phyloP scores from a whole-genome alignment of 2,797 vertebrate genomes.

The Basileuterus tristriatus region DNA sequence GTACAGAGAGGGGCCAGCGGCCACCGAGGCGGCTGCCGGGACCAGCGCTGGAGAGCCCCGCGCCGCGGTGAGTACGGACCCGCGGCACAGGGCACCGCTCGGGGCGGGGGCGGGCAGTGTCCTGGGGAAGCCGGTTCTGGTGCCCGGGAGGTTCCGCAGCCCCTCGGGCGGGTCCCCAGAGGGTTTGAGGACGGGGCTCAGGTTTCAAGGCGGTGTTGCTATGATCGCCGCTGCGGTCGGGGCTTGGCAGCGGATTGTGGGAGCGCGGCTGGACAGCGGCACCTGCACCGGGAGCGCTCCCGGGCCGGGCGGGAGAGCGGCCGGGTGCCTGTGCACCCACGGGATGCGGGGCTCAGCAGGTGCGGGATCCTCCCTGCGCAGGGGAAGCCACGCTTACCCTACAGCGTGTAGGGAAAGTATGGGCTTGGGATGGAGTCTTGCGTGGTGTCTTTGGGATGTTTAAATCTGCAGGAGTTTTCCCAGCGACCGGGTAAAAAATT shows the following conservation, averaged over 20 bases:
- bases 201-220: neutral
- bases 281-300: neutral
- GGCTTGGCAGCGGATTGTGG: neutral
- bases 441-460: neutral
- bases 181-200: neutral
- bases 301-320: neutral
- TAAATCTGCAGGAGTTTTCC: neutral
- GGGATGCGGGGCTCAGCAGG: neutral
- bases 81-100: neutral
- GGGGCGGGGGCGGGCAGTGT: neutral
- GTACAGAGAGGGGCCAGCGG: neutral
- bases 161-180: too few relatives aligned
- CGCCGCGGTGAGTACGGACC: slow-evolving; percentile 8
- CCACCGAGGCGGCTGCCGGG: neutral
- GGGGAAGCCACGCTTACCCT: neutral
- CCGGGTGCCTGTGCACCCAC: rapidly evolving
- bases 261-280: neutral
- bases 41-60: neutral
- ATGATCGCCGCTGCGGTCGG: neutral
- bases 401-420: rapidly evolving
- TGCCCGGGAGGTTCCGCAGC: neutral
- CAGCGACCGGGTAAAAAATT: neutral
- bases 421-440: neutral
- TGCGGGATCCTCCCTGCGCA: neutral
- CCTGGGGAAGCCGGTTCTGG: neutral